phyloP scores from a whole-genome alignment of 2,797 vertebrate species.

The Orientallactaga sibirica region DNA sequence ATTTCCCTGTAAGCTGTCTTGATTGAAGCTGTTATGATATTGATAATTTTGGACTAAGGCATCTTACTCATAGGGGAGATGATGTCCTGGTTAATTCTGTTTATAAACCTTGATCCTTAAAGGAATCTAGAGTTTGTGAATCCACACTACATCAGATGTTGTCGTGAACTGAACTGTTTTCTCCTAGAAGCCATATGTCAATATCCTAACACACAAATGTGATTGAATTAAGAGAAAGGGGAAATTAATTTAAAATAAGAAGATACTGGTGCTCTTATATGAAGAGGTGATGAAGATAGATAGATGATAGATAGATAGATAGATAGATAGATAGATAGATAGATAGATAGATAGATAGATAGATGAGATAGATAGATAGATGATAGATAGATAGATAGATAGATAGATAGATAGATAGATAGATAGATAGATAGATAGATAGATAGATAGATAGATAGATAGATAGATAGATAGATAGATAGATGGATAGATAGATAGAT shows the following conservation, averaged over 20 bases:
- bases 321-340: too few species aligned
- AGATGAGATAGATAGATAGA: neutral
- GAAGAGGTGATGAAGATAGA: neutral
- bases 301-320: too few species aligned
- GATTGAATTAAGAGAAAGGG: neutral
- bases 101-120: neutral
- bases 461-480: too few species aligned
- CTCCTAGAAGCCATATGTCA: neutral
- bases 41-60: neutral
- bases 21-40: neutral
- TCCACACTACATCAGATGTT: neutral
- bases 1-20: neutral
- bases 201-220: neutral
- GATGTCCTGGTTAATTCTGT: neutral
- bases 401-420: too few species aligned
- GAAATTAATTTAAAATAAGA: neutral
- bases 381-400: too few species aligned
- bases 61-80: conserved; percentile 22
- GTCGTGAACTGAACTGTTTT: neutral
- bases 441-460: too few species aligned
- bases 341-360: too few species aligned
- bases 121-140: neutral
- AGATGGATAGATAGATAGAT: too few species aligned
- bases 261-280: neutral
- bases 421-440: neutral